Percentiles rank a stretch among this genome's conserved stretches.
phyloP scores from a whole-genome alignment of 2,113 vertebrate genomes.

The Upupa epops region DNA sequence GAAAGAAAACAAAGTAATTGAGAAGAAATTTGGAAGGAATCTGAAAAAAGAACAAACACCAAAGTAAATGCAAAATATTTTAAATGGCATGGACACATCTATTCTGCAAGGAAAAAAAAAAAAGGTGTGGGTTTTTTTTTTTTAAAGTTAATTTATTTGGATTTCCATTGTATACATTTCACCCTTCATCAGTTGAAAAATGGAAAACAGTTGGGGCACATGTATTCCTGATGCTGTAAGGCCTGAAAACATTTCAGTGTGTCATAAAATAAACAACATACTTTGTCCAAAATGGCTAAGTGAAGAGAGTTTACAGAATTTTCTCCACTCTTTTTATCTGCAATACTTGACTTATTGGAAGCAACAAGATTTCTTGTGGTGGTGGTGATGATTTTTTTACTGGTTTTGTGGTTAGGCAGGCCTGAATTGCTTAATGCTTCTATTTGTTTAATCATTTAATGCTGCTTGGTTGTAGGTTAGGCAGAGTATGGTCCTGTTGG shows the following conservation, averaged over 20 bases:
- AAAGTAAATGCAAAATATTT: neutral
- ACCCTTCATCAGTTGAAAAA: neutral
- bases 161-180: neutral
- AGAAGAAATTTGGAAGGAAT: neutral
- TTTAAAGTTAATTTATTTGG: neutral
- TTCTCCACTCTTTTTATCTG: neutral
- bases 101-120: accelerated
- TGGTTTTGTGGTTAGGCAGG: neutral
- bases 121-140: too few species aligned
- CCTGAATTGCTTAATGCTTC: neutral
- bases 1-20: neutral
- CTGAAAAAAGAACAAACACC: neutral
- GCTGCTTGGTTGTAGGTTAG: neutral
- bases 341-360: neutral
- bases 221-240: neutral
- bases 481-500: neutral
- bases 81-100: neutral
- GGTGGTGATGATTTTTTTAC: neutral
- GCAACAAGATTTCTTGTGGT: neutral
- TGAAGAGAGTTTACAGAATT: neutral
- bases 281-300: neutral
- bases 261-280: neutral
- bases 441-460: too few species aligned
- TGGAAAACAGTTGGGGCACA: neutral
- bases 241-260: neutral